Conservation (phyloP, 2,888 invertebrate genomes). For the Tromatobia lineatoria region DNA sequence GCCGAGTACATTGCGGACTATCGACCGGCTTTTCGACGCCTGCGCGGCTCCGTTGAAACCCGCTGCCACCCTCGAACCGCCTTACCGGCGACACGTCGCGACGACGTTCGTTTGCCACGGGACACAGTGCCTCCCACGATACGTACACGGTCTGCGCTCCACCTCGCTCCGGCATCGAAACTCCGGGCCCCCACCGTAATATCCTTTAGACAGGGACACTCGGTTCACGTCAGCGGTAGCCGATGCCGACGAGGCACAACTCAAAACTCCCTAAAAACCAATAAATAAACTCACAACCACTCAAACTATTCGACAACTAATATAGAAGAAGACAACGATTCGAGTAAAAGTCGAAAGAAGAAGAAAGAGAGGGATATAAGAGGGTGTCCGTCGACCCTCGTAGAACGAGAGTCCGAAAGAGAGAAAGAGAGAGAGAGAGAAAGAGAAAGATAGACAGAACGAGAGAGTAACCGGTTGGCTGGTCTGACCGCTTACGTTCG, state of each 20-base stretch:
- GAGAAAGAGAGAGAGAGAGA: slow-evolving; percentile 9
- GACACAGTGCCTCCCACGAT: slow-evolving; percentile 72
- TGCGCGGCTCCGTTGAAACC: slow-evolving; percentile 77
- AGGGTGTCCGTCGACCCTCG: not conserved
- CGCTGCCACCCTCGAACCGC: slow-evolving; percentile 73
- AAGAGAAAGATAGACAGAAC: not conserved
- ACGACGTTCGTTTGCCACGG: slow-evolving; percentile 68
- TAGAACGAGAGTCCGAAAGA: slow-evolving; percentile 2
- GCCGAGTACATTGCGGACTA: slow-evolving; percentile 83
- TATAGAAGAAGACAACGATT: too few species aligned
- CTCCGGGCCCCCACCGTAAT: slow-evolving; percentile 25
- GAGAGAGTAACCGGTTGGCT: not conserved
- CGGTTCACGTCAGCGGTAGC: slow-evolving; percentile 47
- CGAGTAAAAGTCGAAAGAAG: not conserved
- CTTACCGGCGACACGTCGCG: slow-evolving; percentile 83
- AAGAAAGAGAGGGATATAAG: not conserved
- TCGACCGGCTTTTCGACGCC: slow-evolving; percentile 81
- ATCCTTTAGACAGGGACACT: slow-evolving; percentile 23
- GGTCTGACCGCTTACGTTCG: slow-evolving; percentile 53
- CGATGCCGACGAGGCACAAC: slow-evolving; percentile 43
- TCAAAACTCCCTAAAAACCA: not conserved
- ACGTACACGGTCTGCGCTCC: slow-evolving; percentile 68
- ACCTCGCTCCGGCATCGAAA: slow-evolving; percentile 56
- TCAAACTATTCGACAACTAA: not conserved
- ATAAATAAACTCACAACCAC: not conserved